A percentile compares a stretch with the other conserved stretches of the same genome.
Evolutionary conservation across 2,888 invertebrate genomes (phyloP).

Genomic region (Chromoteleia sp.): DNA sequence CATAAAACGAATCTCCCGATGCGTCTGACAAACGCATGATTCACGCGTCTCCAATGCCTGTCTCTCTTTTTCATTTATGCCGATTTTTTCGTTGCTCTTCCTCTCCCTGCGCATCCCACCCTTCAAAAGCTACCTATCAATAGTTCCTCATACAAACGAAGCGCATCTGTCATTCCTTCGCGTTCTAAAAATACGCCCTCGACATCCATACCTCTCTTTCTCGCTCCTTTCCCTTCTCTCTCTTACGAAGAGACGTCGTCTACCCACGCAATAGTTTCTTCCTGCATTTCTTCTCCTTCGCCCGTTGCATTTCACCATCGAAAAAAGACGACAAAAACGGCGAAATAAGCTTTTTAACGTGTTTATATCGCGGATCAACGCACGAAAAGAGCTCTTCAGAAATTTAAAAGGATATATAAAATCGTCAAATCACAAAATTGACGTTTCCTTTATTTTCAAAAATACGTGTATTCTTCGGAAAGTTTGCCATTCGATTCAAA

Average conservation of each 20-base stretch:
- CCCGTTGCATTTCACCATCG: conserved; percentile 44
- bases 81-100: conserved; percentile 52
- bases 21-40: conserved; percentile 74
- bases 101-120: conserved; percentile 30
- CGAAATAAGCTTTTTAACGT: conserved; percentile 53
- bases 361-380: conserved; percentile 49
- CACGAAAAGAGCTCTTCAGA: conserved; percentile 22
- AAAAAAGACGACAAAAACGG: conserved; percentile 17
- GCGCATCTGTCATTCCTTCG: conserved; percentile 82
- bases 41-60: conserved; percentile 75
- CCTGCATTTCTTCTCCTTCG: conserved; percentile 61
- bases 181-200: conserved; percentile 80
- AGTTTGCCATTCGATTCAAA: no score
- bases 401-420: conserved; percentile 28
- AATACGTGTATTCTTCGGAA: no score
- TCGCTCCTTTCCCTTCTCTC: conserved; percentile 17
- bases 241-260: conserved; percentile 46
- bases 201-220: conserved; percentile 42
- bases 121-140: conserved; percentile 79
- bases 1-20: conserved; percentile 16
- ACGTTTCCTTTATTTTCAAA: no score
- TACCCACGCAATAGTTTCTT: conserved; percentile 65
- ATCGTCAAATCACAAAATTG: conserved; percentile 3
- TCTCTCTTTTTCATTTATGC: conserved; percentile 61
- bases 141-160: conserved; percentile 81